Evolutionary conservation across 1,140 invertebrate genomes (phyloP).

Genomic region (Formica selysi): DNA sequence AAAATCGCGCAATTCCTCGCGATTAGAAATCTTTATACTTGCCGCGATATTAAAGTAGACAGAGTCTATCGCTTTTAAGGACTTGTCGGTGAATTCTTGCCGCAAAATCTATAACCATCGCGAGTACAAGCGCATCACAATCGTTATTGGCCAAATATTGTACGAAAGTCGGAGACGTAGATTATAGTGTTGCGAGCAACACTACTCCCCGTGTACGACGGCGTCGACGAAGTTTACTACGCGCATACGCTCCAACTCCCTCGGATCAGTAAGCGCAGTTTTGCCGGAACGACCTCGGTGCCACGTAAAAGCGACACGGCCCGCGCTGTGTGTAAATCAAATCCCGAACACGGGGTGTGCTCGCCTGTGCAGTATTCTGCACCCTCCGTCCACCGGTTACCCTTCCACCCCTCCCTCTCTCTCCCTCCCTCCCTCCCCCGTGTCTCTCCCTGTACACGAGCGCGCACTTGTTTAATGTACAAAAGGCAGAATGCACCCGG

Average conservation of each 20-base stretch:
- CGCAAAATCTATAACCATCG: background rate
- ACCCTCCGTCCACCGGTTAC: background rate
- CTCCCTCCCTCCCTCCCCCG: background rate
- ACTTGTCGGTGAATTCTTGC: background rate
- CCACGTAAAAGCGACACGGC: conserved; percentile 67
- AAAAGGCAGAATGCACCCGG: conserved; percentile 71
- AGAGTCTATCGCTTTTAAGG: background rate
- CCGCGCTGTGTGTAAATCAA: conserved; percentile 71
- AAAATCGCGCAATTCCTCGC: background rate
- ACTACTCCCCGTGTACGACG: background rate
- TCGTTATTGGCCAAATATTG: background rate
- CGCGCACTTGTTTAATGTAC: conserved; percentile 75
- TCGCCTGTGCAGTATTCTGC: conserved; percentile 24
- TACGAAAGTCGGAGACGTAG: conserved; percentile 10
- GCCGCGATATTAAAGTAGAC: background rate
- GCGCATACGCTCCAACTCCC: conserved; percentile 46
- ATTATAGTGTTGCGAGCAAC: conserved; percentile 20
- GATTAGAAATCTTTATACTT: background rate
- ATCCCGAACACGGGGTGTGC: conserved; percentile 62
- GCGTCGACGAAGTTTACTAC: conserved; percentile 44
- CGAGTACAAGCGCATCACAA: background rate
- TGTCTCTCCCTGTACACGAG: conserved; percentile 48
- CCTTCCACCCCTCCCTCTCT: background rate
- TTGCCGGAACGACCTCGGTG: conserved; percentile 65
- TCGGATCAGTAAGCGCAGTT: conserved; percentile 56